Evolutionary conservation across 2,113 vertebrate species (phyloP), one percentile per base, ranked within the genome.

Genomic region (Platycercus adscitus): DNA sequence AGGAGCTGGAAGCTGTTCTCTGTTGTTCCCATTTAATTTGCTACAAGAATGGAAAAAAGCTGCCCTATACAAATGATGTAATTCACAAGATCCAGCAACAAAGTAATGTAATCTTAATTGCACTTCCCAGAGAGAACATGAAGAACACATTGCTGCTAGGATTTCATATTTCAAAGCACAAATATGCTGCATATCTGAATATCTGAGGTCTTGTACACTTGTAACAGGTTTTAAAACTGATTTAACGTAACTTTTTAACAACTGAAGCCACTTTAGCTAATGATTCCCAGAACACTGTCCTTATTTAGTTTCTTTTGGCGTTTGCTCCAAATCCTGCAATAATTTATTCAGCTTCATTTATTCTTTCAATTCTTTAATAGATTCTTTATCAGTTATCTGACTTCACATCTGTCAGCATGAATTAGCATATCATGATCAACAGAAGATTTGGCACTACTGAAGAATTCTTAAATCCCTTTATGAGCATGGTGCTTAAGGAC

Each of bases 1-100:
- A 92, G 88, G 97, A 98, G 70, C 56, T 97, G 92, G 95, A 97
- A 19, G 13, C 46, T 23, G 90, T 97, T 69, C 80, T 97, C 66
- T 92, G 91, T 16, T 4, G 24, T 18, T 95, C 86, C 72, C 31
- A 11, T 0, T 41, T 35, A 3, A 13, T 97, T 89, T 50, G 47
- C 85, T 95, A 97, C 0, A 58, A 96, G 69, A 97, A 97, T 49
- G 66, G 71, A 1, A 90, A 95, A 33, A 85, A 10, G 31, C 25
- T 98, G 61, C 97, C 93, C 25, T 97, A 96, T n/a, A 97, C 96
- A 61, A 94, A 95, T 0, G 90, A 96, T 20, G 91, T 97, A 16
- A 84, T 98, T 80, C 97, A 97, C 0, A 96, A 97, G 80, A 97
- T 92, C 19, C 96, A 96, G 76, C 11, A 71, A 3, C 86, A 93